Evolutionary conservation across 1,140 invertebrate species (phyloP).

Genomic region (Zaprionus tsacasi): DNA sequence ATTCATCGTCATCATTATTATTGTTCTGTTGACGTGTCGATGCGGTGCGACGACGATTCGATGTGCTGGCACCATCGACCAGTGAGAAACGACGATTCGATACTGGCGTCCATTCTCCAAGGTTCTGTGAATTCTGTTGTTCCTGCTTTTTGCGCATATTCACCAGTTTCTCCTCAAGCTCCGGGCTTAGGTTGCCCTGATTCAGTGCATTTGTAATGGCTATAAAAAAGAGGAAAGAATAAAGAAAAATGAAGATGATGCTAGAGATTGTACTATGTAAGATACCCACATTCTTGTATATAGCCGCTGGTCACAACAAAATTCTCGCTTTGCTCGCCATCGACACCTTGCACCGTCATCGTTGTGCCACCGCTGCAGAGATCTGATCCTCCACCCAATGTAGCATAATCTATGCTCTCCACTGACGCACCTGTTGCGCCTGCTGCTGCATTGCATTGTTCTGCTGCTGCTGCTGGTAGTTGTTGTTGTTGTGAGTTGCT

Average conservation of each 20-base stretch:
- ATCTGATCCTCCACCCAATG: constrained; percentile 13
- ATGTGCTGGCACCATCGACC: constrained; percentile 23
- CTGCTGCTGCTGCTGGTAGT: constrained; percentile 19
- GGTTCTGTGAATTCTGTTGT: constrained; percentile 88
- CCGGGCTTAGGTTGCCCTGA: constrained; percentile 94
- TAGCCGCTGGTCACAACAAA: constrained; percentile 94
- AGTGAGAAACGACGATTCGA: constrained; percentile 43
- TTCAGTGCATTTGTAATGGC: constrained; percentile 93
- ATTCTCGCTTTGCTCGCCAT: constrained; percentile 66
- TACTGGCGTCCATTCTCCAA: constrained; percentile 65
- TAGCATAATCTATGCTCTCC: constrained; percentile 55
- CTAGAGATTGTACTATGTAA: neutral
- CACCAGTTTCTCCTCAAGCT: constrained; percentile 96
- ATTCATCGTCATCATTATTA: constrained; percentile 61
- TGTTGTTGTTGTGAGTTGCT: constrained; percentile 16
- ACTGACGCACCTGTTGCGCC: constrained; percentile 32
- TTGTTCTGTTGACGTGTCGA: constrained; percentile 43
- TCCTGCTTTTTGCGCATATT: constrained; percentile 95
- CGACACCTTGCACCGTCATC: constrained; percentile 3
- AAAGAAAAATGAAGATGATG: neutral
- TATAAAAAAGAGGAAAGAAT: constrained; percentile 68
- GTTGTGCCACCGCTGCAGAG: constrained; percentile 2
- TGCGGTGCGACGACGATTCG: constrained; percentile 45
- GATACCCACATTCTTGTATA: constrained; percentile 88
- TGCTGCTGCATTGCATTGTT: neutral